Base-by-base conservation (phyloP, 2,113 vertebrate genomes). In the Mastomys natalensis region DNA sequence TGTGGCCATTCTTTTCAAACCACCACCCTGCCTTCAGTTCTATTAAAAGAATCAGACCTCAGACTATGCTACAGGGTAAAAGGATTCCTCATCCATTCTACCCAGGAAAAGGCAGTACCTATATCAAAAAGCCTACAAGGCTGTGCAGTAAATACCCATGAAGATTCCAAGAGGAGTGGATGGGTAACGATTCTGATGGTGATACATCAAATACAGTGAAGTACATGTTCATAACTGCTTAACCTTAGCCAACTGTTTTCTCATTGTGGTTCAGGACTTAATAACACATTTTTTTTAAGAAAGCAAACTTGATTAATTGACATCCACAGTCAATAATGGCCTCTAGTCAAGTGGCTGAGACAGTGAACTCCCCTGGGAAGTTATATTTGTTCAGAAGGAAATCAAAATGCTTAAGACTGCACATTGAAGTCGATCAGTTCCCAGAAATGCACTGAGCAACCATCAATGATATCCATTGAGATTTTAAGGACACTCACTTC, bases 231-330 rank as follows among this genome's bases (percentile, higher is more conserved):
- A 64, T 72, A 40, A 40, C 68, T 21, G 16, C 37, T 72, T 72
- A 72, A 72, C 37, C 37, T 72, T 72, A 77, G 43, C 15, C 45
- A 72, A 31, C 34, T 5, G 10, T 78, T 31, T 22, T 88, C 19
- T 84, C 34, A 90, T n/a, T 93, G 34, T 72, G 53, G 55, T 58
- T 90, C 16, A 77, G 64, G 51, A 77, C 48, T 93, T 87, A 90
- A 62, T 74, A 84, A 90, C 16, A 53, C n/a, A n/a, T n/a, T n/a
- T n/a, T n/a, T 62, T 62, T 66, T 11, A 73, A 66, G 48, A 5
- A 73, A 66, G 29, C 34, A 51, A 53, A 84, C 62, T 72, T 70
- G n/a, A 21, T 72, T 96, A 66, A 43, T 11, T 64, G 13, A 95
- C 31, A 15, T 80, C 0, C 53, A 16, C 12, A 51, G 22, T 85